A percentile compares a stretch with the other conserved stretches of the same genome.
Evolutionary conservation across 2,797 vertebrate species (phyloP).

Genomic region (Acrossocheilus fasciatus): DNA sequence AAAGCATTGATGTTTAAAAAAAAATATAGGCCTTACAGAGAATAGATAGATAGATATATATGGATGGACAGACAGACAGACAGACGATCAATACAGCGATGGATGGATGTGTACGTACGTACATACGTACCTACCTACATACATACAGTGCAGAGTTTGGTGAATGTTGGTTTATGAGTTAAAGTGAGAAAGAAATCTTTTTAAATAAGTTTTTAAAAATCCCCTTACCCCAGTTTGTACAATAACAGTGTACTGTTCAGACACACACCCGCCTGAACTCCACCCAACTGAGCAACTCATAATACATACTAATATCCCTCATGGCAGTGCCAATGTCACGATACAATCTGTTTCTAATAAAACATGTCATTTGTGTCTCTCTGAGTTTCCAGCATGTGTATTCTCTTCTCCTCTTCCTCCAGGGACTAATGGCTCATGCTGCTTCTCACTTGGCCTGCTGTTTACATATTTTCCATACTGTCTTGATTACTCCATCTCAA

Average conservation of each 20-base stretch:
- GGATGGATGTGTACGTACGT: no score
- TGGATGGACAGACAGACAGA: neutral
- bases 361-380: constrained; percentile 35
- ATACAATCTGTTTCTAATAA: constrained; percentile 59
- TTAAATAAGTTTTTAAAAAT: neutral
- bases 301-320: neutral
- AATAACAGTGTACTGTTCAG: neutral
- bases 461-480: constrained; percentile 75
- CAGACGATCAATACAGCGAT: neutral
- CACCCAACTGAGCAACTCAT: constrained; percentile 7
- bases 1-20: neutral
- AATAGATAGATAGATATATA: neutral
- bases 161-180: no score
- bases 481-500: constrained; percentile 74
- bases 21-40: neutral
- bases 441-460: constrained; percentile 66
- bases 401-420: constrained; percentile 46
- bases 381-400: constrained; percentile 22
- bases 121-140: no score
- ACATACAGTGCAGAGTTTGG: no score
- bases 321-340: constrained; percentile 3
- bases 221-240: neutral
- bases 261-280: constrained; percentile 12
- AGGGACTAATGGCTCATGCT: constrained; percentile 53
- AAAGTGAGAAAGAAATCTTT: neutral